Evolutionary conservation across 53 echinoderm and acorn worm species (phyloP), one percentile per base, ranked within the genome.

Genomic region (Antedon mediterranea): DNA sequence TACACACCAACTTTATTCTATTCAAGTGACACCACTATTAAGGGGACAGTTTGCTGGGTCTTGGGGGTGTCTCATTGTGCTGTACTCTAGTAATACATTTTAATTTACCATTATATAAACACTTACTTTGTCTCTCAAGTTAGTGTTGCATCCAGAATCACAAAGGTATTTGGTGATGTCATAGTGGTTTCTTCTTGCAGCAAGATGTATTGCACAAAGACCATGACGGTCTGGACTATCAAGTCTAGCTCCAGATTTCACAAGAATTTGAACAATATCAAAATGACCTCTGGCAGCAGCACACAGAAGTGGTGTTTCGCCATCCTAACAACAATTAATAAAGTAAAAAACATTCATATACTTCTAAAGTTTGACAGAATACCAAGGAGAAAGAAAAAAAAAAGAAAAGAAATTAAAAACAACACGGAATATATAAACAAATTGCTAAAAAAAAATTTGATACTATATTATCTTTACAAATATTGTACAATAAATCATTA

Each of bases 211-310:
- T 5, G 87, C 89, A 28, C 89, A 87, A 34, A 91, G 83, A 26
- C 94, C 94, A 20, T 94, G 94, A 42, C 91, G 90, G 87, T 94
- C 94, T 29, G 85, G 79, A 57, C 83, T 90, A 78, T 94, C 90
- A 30, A 94, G 83, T 32, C 85, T 82, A 29, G 94, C 94, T 32
- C 93, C 89, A 9, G 94, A 74, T 78, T 89, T 87, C 43, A 90
- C 83, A 34, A 94, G 84, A 71, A 86, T 82, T 5, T 87, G 80
- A 31, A 94, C 87, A 26, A 94, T 94, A 73, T 90, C 90, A 28
- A 94, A 74, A 43, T 94, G 94, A 6, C 94, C 94, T 43, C 94
- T 76, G 70, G 88, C 94, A 26, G 89, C 86, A 18, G 90, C 94
- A 83, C 94, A 94, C 30, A 94, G 73, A 34, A 94, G 73, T 28